phyloP scores from a whole-genome alignment of 64 coral and sea anemone genomes.

The Dendronephthya gigantea region DNA sequence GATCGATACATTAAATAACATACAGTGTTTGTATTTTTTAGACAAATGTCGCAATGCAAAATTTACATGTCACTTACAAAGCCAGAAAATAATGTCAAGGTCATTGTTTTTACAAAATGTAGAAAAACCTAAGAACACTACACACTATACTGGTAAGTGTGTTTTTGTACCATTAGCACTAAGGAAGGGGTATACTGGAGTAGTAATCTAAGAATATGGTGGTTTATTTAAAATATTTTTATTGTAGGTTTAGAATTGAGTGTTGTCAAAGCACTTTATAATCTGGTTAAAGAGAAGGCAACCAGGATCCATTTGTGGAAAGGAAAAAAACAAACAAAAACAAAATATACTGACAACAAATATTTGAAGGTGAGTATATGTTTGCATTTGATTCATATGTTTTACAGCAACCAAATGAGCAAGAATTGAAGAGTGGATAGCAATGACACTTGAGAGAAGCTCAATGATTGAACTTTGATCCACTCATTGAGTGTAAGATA shows the following conservation, averaged over 20 bases:
- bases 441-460: no score
- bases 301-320: neutral
- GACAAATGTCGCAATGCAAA: neutral
- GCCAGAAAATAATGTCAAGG: neutral
- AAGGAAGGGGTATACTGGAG: neutral
- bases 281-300: neutral
- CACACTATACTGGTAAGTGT: neutral
- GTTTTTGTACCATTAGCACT: neutral
- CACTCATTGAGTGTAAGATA: no score
- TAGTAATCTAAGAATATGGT: neutral
- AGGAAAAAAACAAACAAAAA: neutral
- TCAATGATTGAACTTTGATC: no score
- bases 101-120: neutral
- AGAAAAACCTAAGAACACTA: neutral
- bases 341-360: neutral
- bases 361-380: neutral
- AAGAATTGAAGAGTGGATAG: no score
- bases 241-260: neutral
- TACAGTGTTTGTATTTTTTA: neutral
- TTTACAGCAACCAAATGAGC: no score
- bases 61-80: neutral
- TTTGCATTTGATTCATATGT: no score
- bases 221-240: neutral
- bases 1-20: no score
- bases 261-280: neutral